Conservation (phyloP, 2,888 invertebrate genomes). For the Latrodectus hesperus region DNA sequence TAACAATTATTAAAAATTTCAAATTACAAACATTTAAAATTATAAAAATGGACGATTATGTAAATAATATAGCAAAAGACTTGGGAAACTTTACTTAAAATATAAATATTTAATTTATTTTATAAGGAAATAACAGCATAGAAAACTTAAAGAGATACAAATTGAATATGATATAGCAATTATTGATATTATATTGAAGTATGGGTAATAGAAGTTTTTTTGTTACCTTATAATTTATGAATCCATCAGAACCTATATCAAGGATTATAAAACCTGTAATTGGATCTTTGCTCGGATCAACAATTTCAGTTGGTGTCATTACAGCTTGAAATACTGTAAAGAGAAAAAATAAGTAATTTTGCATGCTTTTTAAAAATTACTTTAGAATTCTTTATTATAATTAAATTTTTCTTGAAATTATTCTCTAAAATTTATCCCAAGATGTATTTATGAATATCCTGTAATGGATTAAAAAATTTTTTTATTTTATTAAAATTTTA, state of each 20-base stretch:
- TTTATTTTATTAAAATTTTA: no score
- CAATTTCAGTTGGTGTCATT: constrained; percentile 63
- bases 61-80: no score
- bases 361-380: neutral
- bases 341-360: neutral
- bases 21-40: neutral
- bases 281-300: constrained; percentile 44
- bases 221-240: constrained; percentile 70
- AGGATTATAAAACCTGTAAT: constrained; percentile 69
- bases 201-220: neutral
- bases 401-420: neutral
- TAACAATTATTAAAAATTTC: neutral
- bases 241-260: constrained; percentile 70
- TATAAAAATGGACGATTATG: no score
- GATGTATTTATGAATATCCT: no score
- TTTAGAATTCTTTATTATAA: neutral
- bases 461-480: no score
- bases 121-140: no score
- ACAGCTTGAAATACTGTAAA: constrained; percentile 70
- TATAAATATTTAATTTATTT: no score
- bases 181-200: neutral
- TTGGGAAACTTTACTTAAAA: no score
- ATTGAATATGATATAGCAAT: neutral
- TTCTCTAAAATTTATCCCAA: no score
- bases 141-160: neutral